phyloP scores from a whole-genome alignment of 2,888 invertebrate genomes.

The Pherbina coryleti region DNA sequence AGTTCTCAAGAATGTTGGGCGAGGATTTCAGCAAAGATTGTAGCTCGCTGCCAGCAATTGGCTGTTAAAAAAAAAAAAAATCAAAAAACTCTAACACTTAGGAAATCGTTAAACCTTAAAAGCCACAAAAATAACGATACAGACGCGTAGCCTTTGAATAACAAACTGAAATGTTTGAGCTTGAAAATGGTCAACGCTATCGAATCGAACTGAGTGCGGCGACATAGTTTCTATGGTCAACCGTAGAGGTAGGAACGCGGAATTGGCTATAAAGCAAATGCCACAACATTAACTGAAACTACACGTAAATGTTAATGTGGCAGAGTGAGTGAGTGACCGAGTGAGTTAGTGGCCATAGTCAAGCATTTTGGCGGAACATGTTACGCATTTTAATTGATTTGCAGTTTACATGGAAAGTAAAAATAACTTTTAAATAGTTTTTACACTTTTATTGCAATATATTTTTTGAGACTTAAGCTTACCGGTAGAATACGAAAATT shows the following conservation, averaged over 20 bases:
- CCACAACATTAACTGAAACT: neutral
- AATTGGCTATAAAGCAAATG: neutral
- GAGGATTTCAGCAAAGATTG: conserved; percentile 66
- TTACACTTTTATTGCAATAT: neutral
- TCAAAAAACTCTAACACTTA: neutral
- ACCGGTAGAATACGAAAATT: neutral
- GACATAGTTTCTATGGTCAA: neutral
- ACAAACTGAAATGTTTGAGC: conserved; percentile 25
- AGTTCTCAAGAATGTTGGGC: conserved; percentile 68
- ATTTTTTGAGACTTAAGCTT: neutral
- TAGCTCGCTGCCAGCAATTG: conserved; percentile 54
- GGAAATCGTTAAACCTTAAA: too few species aligned
- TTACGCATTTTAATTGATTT: conserved; percentile 22
- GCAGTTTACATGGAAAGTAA: neutral
- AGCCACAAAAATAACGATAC: neutral
- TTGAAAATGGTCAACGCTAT: neutral
- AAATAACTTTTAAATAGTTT: too few species aligned
- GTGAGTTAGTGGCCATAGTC: neutral
- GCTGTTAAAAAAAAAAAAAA: conserved; percentile 36
- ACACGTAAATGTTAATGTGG: neutral
- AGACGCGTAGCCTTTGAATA: conserved; percentile 7
- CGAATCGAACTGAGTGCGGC: neutral
- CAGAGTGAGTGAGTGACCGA: neutral
- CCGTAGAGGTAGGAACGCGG: neutral
- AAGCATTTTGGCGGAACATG: neutral